phyloP scores from a whole-genome alignment of 2,797 vertebrate species.

The Gallinago stenura region DNA sequence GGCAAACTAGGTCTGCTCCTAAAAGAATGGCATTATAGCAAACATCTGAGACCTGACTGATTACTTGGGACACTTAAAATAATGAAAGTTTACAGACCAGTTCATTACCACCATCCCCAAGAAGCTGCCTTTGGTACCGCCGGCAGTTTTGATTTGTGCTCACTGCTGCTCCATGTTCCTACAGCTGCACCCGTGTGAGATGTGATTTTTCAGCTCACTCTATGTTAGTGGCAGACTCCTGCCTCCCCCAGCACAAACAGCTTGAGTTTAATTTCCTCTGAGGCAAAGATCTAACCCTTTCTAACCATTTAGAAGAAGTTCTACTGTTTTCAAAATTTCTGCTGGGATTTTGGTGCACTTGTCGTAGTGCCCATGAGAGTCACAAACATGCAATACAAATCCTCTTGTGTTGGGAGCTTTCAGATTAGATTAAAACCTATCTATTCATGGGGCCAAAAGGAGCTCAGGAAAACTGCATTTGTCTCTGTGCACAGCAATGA shows the following conservation, averaged over 20 bases:
- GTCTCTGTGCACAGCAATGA: neutral
- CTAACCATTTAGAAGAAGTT: neutral
- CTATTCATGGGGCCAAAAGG: neutral
- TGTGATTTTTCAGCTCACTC: neutral
- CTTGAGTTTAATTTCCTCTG: neutral
- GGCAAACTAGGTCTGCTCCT: neutral
- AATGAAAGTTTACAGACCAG: neutral
- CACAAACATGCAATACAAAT: slow-evolving; percentile 19
- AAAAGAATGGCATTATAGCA: neutral
- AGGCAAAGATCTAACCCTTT: neutral
- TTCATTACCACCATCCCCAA: neutral
- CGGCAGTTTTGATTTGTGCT: neutral
- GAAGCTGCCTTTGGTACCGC: neutral
- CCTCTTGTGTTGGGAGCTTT: slow-evolving; percentile 20
- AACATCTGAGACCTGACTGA: neutral
- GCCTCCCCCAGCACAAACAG: neutral
- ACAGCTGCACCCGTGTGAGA: neutral
- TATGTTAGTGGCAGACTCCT: neutral
- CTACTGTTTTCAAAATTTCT: neutral
- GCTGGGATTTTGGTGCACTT: slow-evolving; percentile 13
- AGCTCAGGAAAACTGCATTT: slow-evolving; percentile 29
- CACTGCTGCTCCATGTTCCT: neutral
- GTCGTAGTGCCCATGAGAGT: neutral
- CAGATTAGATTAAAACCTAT: slow-evolving; percentile 39
- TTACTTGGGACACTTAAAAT: neutral